Percentiles rank a stretch among this genome's conserved stretches.
Evolutionary conservation across 1,140 invertebrate genomes (phyloP).

Genomic region (Hermetia illucens): DNA sequence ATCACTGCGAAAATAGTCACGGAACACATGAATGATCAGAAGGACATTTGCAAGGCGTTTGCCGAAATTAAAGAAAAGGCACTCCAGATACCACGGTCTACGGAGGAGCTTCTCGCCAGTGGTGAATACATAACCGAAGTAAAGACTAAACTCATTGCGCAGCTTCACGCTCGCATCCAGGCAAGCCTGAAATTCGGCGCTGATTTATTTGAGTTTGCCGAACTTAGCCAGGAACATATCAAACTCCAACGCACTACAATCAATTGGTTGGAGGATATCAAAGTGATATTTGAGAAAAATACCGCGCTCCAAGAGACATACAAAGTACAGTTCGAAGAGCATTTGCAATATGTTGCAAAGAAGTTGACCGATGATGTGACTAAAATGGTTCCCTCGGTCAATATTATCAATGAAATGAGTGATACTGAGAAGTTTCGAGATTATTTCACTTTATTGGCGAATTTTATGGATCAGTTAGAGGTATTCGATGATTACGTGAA

Average conservation of each 20-base stretch:
- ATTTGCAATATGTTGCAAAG: slow-evolving; percentile 47
- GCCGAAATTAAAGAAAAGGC: slow-evolving; percentile 42
- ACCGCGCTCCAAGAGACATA: slow-evolving; percentile 58
- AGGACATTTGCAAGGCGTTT: slow-evolving; percentile 46
- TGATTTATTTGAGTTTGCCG: slow-evolving; percentile 53
- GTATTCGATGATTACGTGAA: slow-evolving; percentile 53
- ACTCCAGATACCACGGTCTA: slow-evolving; percentile 46
- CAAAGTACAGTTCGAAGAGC: slow-evolving; percentile 69
- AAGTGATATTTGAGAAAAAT: slow-evolving; percentile 55
- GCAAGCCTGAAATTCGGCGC: slow-evolving; percentile 44
- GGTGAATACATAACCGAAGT: slow-evolving; percentile 49
- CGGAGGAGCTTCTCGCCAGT: slow-evolving; percentile 54
- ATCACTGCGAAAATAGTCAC: slow-evolving; percentile 35
- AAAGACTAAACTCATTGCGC: slow-evolving; percentile 42
- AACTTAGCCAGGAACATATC: slow-evolving; percentile 49
- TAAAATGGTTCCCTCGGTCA: slow-evolving; percentile 52
- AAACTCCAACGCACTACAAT: slow-evolving; percentile 49
- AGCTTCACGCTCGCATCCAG: slow-evolving; percentile 44
- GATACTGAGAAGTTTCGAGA: slow-evolving; percentile 44
- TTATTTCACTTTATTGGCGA: slow-evolving; percentile 53
- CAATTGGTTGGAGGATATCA: slow-evolving; percentile 56
- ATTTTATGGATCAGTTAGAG: slow-evolving; percentile 55
- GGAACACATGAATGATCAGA: slow-evolving; percentile 38
- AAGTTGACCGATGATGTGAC: slow-evolving; percentile 52
- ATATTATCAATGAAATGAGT: slow-evolving; percentile 53